Base-by-base conservation (phyloP, 2,888 invertebrate species). In the Isoperla grammatica region DNA sequence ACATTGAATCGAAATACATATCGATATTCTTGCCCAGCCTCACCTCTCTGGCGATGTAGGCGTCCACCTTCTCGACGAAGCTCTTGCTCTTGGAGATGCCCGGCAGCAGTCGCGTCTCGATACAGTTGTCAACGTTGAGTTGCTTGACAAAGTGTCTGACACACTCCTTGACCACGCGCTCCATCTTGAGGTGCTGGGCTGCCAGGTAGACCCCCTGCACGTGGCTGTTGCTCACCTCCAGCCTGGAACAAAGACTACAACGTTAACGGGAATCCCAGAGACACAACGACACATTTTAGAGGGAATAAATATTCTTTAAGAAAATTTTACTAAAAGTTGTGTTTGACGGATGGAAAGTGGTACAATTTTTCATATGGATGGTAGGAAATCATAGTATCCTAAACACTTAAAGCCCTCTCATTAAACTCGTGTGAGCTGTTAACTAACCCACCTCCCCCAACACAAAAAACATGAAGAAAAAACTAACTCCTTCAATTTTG, bases 201-300 rank as follows among this genome's bases (percentile, higher is more conserved):
- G 89, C 86, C 69, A 84, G 77, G 79, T 90, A 93, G 61, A 92
- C 84, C 19, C 85, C 82, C 69, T 86, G 86, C 60, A 92, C 85
- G 73, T 83, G 75, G 60, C 75, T 72, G 5, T 74, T 73, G 46
- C 74, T 74, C 55, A 81, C 75, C 64, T 78, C 76, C 66, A 83
- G 70, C 62, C 81, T 80, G 67, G n/a, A n/a, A n/a, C n/a, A n/a
- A n/a, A n/a, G n/a, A n/a, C n/a, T n/a, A n/a, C n/a, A n/a, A n/a
- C 56, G 29, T 73, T 70, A 61, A 59, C 63, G 57, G 48, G 17
- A 56, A 46, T 29, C 8, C n/a, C 8, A 4, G 4, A 29, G 8
- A 29, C 8, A 29, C 29, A 29, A 29, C 12, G n/a, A 19, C 8
- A 49, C n/a, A 20, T 45, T 15, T 9, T 11, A 15, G 2, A 9